Conservation (phyloP, 1,140 invertebrate genomes). For the Marisa cornuarietis region DNA sequence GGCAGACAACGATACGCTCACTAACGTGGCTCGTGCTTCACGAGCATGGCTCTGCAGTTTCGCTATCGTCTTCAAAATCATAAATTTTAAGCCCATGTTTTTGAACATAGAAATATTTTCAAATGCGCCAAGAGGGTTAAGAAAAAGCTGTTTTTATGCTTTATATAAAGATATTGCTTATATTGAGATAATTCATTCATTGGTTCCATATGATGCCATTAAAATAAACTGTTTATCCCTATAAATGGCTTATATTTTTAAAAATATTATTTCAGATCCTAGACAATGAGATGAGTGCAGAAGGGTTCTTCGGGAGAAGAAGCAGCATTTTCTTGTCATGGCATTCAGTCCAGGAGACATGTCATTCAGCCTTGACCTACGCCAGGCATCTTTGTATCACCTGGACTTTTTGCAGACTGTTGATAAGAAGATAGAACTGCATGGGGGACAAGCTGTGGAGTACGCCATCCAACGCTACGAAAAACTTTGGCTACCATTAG, state of each 20-base stretch:
- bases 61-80: too few relatives aligned
- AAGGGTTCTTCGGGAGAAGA: conserved; percentile 10
- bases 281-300: background rate
- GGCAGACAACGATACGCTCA: too few relatives aligned
- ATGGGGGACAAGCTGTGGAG: conserved; percentile 30
- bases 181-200: too few relatives aligned
- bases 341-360: conserved; percentile 19
- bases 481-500: conserved; percentile 66
- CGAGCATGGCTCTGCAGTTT: too few relatives aligned
- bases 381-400: conserved; percentile 35
- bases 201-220: too few relatives aligned
- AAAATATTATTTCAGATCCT: background rate
- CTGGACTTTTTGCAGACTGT: conserved; percentile 41
- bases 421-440: conserved; percentile 34
- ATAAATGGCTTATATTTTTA: background rate
- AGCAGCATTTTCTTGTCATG: background rate
- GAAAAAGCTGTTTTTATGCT: too few relatives aligned
- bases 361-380: conserved; percentile 17
- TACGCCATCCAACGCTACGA: conserved; percentile 67
- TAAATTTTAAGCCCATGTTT: too few relatives aligned
- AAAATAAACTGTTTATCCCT: background rate
- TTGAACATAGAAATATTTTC: too few relatives aligned
- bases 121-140: too few relatives aligned
- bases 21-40: too few relatives aligned
- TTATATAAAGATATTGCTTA: too few relatives aligned